Base-by-base conservation (phyloP, 2,113 vertebrate genomes). In the Sceloporus tristichus region DNA sequence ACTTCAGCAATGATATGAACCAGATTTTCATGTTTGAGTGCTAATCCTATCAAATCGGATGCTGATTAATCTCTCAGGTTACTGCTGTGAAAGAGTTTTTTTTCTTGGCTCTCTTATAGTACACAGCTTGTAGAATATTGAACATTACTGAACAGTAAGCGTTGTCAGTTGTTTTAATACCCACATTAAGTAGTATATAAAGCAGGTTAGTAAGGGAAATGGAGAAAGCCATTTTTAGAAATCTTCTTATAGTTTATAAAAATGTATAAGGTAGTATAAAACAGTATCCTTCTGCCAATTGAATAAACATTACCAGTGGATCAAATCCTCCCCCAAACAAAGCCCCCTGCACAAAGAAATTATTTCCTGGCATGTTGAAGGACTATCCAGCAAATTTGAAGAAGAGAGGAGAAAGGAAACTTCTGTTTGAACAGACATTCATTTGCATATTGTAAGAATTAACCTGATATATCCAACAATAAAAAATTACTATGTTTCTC, bases 11-110 rank as follows among this genome's bases (percentile, higher is more conserved):
- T 95, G 90, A 94, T 90, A 94, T 90, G 87, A 94, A 95, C 89
- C 86, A 80, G 82, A 91, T 87, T 94, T 95, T 93, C 0, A 71
- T 93, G 92, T 93, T 94, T 81, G 90, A 93, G 91, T 94, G 92
- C 92, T 96, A 96, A 96, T 96, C 94, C 93, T 92, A 59, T 96
- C 94, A 92, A 91, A 96, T 91, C 91, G 92, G 95, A 92, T 84
- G 83, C 85, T 94, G 93, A 90, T 95, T 96, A 95, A 96, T 96
- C 95, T 96, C 93, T 92, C 93, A 80, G 85, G n/a, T 87, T 95
- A 85, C 5, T 21, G 0, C 91, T 94, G 92, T 90, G 88, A 87
- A 77, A 90, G 94, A 92, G 90, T 91, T 90, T 93, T 90, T 90
- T 88, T 95, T 95, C 92, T 93, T 96, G 95, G 94, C 93, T 94